Percentiles rank a stretch among this genome's conserved stretches.
Evolutionary conservation across 2,797 vertebrate species (phyloP).

Genomic region (Phrynocephalus forsythii): DNA sequence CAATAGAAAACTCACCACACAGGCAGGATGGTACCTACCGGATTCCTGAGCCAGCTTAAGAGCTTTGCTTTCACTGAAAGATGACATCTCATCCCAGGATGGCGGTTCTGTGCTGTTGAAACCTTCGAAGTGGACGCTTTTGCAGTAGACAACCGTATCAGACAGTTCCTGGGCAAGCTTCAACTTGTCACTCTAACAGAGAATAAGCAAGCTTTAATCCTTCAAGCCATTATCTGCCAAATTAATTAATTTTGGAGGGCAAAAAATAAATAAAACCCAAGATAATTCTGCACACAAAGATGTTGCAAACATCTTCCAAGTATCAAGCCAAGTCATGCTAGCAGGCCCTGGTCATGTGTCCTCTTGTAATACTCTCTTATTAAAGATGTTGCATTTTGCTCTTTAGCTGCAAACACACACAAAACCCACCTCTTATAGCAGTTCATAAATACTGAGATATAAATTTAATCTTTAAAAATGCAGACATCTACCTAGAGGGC

Average conservation of each 20-base stretch:
- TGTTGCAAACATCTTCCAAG: background rate
- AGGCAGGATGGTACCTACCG: conserved; percentile 75
- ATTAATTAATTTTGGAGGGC: background rate
- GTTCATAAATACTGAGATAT: too few relatives aligned
- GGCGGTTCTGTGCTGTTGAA: conserved; percentile 84
- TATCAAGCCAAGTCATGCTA: background rate
- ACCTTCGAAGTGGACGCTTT: conserved; percentile 92
- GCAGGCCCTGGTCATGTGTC: background rate
- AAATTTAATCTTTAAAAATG: too few relatives aligned
- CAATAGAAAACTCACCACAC: background rate
- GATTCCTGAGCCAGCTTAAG: conserved; percentile 86
- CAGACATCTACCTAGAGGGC: too few relatives aligned
- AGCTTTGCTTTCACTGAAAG: conserved; percentile 90
- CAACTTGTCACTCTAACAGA: conserved; percentile 85
- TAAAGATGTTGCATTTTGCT: too few relatives aligned
- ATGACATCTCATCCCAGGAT: conserved; percentile 93
- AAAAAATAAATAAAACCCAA: too few relatives aligned
- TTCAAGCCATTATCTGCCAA: background rate
- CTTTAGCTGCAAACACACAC: background rate
- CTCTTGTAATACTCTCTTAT: background rate
- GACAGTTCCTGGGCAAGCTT: conserved; percentile 92
- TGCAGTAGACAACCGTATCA: conserved; percentile 93
- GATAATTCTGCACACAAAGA: too few relatives aligned
- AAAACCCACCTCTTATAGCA: too few relatives aligned
- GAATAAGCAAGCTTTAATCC: conserved; percentile 23